Conservation (phyloP, 2,113 vertebrate genomes). For the Atlantisia rogersi region DNA sequence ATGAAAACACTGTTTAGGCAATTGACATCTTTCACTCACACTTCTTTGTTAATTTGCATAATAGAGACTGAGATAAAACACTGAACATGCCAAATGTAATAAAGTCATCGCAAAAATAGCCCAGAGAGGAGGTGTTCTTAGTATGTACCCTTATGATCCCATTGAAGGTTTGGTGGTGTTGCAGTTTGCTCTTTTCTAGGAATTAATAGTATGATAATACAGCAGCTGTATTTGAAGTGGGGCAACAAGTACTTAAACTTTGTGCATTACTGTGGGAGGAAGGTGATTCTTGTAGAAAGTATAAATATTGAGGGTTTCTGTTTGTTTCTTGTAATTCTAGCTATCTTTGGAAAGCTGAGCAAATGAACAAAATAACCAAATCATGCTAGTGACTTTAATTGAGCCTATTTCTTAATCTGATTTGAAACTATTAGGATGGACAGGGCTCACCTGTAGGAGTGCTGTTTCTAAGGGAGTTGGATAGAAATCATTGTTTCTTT, state of each 20-base stretch:
- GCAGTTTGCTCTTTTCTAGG: background rate
- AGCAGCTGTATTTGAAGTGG: background rate
- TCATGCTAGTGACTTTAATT: background rate
- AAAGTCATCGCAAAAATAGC: background rate
- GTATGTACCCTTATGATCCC: background rate
- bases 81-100: background rate
- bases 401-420: background rate
- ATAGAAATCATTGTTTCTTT: background rate
- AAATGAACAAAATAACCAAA: background rate
- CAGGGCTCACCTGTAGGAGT: background rate
- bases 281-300: background rate
- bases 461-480: background rate
- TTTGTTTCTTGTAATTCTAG: background rate
- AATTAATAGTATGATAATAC: background rate
- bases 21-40: background rate
- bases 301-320: background rate
- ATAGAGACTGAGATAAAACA: background rate
- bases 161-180: background rate
- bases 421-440: background rate
- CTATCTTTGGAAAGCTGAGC: background rate
- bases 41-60: background rate
- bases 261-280: background rate
- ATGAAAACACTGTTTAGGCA: background rate
- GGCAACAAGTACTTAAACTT: background rate
- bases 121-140: background rate